phyloP scores from a whole-genome alignment of 2,797 vertebrate genomes.

The Ara ararauna region DNA sequence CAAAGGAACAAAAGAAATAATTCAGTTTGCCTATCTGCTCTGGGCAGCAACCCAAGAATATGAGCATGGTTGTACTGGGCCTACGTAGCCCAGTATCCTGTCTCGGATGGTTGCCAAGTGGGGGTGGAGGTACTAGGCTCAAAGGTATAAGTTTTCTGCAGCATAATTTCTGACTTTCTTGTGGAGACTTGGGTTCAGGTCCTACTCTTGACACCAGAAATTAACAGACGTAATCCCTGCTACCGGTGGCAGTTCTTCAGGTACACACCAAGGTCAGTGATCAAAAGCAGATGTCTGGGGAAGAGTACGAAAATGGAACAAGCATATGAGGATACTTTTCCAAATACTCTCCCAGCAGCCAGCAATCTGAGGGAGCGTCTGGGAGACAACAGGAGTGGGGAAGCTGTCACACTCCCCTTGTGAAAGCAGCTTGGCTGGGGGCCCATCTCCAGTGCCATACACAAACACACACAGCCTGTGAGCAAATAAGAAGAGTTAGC shows the following conservation, averaged over 20 bases:
- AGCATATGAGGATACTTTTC: background rate
- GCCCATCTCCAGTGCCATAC: background rate
- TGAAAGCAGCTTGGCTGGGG: background rate
- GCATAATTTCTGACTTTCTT: background rate
- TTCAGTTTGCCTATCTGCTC: conserved; percentile 20
- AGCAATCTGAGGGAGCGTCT: background rate
- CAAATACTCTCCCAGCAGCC: background rate
- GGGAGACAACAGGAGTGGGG: background rate
- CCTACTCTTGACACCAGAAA: background rate
- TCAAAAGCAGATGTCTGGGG: background rate
- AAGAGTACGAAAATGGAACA: background rate
- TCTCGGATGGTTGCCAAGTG: background rate
- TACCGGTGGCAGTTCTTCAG: background rate
- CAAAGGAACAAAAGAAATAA: conserved; percentile 38
- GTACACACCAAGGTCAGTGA: background rate
- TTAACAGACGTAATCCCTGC: background rate
- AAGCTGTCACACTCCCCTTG: background rate
- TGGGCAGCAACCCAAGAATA: conserved; percentile 25
- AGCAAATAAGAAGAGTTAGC: background rate
- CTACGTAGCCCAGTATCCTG: background rate
- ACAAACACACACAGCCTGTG: background rate
- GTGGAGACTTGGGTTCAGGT: background rate
- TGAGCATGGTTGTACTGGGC: background rate
- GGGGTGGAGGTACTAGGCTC: background rate
- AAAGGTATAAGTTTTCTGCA: background rate